Base-by-base conservation (phyloP, 1,140 invertebrate genomes). In the Agraylea sexmaculata region DNA sequence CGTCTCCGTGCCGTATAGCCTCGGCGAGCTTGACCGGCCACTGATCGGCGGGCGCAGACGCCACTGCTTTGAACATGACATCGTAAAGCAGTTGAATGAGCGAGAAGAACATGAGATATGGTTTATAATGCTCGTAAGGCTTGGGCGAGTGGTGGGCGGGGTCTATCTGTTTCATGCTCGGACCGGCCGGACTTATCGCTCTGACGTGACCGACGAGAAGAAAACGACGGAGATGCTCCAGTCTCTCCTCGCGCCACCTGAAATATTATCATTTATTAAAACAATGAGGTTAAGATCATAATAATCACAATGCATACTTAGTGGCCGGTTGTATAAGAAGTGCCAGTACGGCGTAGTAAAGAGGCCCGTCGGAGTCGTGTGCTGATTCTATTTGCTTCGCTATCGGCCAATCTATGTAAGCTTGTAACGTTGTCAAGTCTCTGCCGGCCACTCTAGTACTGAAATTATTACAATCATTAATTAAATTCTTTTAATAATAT, bases 1-100 rank as follows among this genome's bases (percentile, higher is more conserved):
- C 87, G 67, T 97, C 94, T 66, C 92, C 94, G 54, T 89, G 80
- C 4, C 93, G 76, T 52, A 97, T 89, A 56, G 87, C 94, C 55
- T 93, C 88, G 18, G 91, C 92, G 40, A 97, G 66, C 43, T 79
- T 76, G 4, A 78, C 72, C 4, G 88, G 77, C 92, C 92, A 97
- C 46, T 86, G 80, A 38, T 84, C 80, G 42, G 83, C 80, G 12
- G 72, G 73, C 8, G 73, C 69, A n/a, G 83, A 73, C 36, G 58
- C 68, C 1, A 89, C 79, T 54, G 78, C 63, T 59, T 68, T 68
- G 35, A 68, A 66, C 65, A 68, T 68, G 34, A 62, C 57, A 15
- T 49, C 56, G 42, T 66, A 66, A 1, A 68, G 55, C 45, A 54
- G 56, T 39, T 66, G 55, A 23, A 66, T 46, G 29, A 68, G 45